These are phyloP conservation scores for Epistrophella euchroma DNA, from an alignment of 2,888 invertebrate species.

Conservation along the genomic window DNA sequence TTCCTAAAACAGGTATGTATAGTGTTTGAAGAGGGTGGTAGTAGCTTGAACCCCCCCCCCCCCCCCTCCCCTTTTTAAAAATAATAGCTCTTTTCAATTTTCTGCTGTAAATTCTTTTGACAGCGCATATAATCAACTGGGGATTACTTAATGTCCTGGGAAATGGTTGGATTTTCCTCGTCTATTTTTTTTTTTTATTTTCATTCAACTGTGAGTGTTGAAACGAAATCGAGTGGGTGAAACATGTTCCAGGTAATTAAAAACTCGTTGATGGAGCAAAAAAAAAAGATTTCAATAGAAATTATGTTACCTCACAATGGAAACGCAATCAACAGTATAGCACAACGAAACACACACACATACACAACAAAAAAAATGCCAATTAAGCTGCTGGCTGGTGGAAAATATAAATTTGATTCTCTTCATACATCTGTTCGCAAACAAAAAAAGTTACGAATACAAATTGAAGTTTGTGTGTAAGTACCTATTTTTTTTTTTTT, in stretches of 20 bases:
- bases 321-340: constrained; percentile 55
- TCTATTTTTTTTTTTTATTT: constrained; percentile 20
- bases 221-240: constrained; percentile 30
- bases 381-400: constrained; percentile 33
- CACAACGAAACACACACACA: neutral
- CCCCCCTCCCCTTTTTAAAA: neutral
- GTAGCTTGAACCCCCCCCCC: neutral
- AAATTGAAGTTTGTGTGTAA: neutral
- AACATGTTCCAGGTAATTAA: constrained; percentile 68
- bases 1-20: constrained; percentile 8
- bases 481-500: no score
- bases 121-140: constrained; percentile 70
- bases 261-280: constrained; percentile 49
- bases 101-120: constrained; percentile 70
- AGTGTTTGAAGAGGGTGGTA: neutral
- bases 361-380: neutral
- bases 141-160: constrained; percentile 72
- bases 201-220: constrained; percentile 3
- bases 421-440: neutral
- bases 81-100: constrained; percentile 60
- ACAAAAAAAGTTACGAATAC: neutral
- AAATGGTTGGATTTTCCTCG: constrained; percentile 65
- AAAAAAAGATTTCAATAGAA: constrained; percentile 44
- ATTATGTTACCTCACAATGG: constrained; percentile 34
- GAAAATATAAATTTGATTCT: constrained; percentile 59